Conservation (phyloP, 2,888 invertebrate species). For the Allygus modestus region DNA sequence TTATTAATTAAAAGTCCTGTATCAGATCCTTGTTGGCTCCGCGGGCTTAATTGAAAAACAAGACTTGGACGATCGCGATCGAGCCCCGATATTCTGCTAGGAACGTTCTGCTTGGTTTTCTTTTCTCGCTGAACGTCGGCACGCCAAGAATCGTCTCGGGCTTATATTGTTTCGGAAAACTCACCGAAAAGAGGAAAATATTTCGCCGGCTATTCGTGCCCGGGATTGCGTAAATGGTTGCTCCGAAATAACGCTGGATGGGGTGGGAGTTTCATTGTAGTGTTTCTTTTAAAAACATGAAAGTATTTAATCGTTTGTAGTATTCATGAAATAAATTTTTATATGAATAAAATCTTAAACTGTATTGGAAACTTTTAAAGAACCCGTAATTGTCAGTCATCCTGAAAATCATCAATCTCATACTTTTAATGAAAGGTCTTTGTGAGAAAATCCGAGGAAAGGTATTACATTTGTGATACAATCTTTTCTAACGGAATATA, state of each 20-base stretch:
- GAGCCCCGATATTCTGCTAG: conserved; percentile 34
- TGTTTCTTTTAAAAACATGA: too few species aligned
- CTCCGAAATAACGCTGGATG: background rate
- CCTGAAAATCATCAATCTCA: too few species aligned
- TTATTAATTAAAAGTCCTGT: conserved; percentile 55
- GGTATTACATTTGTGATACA: too few species aligned
- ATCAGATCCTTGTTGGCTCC: conserved; percentile 48
- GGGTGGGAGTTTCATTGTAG: too few species aligned
- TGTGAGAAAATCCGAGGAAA: too few species aligned
- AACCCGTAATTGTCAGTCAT: too few species aligned
- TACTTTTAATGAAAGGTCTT: too few species aligned
- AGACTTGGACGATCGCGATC: conserved; percentile 33
- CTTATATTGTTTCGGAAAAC: conserved; percentile 56
- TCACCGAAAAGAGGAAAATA: conserved; percentile 53
- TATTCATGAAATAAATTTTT: too few species aligned
- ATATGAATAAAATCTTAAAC: too few species aligned
- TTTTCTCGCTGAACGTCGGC: conserved; percentile 24
- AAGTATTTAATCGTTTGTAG: too few species aligned
- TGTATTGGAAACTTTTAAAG: too few species aligned
- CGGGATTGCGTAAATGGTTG: conserved; percentile 30
- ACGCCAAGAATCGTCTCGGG: conserved; percentile 18
- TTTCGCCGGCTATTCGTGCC: conserved; percentile 45
- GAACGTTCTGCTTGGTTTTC: conserved; percentile 30
- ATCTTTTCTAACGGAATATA: too few species aligned
- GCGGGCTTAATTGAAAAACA: conserved; percentile 58